These are phyloP conservation scores for Ormia ochracea DNA, from an alignment of 2,888 invertebrate genomes.

Conservation along the genomic window DNA sequence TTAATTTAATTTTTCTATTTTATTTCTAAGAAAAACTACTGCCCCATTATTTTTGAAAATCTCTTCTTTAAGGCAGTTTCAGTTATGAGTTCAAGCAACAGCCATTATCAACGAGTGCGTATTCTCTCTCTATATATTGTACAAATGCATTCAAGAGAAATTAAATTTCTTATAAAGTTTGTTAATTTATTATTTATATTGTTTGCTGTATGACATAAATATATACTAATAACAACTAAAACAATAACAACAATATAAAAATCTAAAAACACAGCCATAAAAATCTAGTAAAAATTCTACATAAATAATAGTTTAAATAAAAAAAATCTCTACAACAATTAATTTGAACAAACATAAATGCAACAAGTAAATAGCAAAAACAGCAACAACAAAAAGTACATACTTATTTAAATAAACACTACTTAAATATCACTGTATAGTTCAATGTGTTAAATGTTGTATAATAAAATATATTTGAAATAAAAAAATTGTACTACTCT, in stretches of 20 bases:
- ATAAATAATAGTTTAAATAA: conserved; percentile 28
- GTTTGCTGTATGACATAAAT: conserved; percentile 31
- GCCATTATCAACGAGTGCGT: conserved; percentile 21
- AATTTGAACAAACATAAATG: conserved; percentile 62
- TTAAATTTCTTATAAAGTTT: conserved; percentile 46
- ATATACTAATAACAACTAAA: neutral
- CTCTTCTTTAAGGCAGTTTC: neutral
- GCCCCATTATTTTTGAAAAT: neutral
- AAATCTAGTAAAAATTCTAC: conserved; percentile 50
- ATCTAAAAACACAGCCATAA: neutral
- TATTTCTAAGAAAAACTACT: neutral
- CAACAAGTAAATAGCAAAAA: conserved; percentile 8
- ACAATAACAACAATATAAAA: neutral
- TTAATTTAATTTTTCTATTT: neutral
- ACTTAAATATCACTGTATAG: conserved; percentile 62
- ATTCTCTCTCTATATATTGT: conserved; percentile 49
- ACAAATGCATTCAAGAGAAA: conserved; percentile 31
- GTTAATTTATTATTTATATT: conserved; percentile 53
- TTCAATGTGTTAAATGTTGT: conserved; percentile 70
- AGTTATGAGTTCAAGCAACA: neutral
- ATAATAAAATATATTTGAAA: conserved; percentile 51
- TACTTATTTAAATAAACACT: conserved; percentile 17
- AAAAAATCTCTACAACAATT: conserved; percentile 60
- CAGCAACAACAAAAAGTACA: conserved; percentile 30
- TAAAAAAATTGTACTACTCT: neutral